Conservation (phyloP, 2,113 vertebrate species). For the Anolis carolinensis region DNA sequence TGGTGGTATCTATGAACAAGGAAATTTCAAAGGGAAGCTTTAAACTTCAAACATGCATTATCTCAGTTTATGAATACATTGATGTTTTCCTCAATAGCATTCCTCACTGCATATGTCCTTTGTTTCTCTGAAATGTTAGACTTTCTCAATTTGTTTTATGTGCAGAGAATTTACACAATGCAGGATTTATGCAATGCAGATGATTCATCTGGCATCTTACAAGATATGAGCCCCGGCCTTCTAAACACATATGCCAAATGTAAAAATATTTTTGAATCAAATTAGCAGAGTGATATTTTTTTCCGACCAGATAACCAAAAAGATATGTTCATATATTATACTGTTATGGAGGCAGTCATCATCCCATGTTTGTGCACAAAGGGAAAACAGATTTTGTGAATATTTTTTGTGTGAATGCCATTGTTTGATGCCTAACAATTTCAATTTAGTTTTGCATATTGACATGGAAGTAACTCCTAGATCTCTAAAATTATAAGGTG, state of each 20-base stretch:
- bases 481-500: not conserved
- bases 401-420: not conserved
- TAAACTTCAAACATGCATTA: conserved; percentile 24
- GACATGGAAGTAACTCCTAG: not conserved
- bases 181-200: conserved; percentile 12
- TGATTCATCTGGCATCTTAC: not conserved
- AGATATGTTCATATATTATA: not conserved
- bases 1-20: conserved; percentile 19
- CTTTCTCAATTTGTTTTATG: conserved; percentile 27
- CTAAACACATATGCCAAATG: not conserved
- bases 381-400: not conserved
- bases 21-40: conserved; percentile 24
- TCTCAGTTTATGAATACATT: conserved; percentile 36
- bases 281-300: not conserved
- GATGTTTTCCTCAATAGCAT: conserved; percentile 5
- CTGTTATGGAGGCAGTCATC: too few species aligned
- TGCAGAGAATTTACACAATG: not conserved
- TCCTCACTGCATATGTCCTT: not conserved
- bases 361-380: not conserved
- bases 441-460: not conserved
- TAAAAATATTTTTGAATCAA: conserved; percentile 23
- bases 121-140: conserved; percentile 22
- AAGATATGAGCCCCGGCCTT: not conserved
- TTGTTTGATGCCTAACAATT: not conserved
- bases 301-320: not conserved